Evolutionary conservation across 2,888 invertebrate genomes (phyloP), one percentile per base, ranked within the genome.

Genomic region (Frankliniella intonsa): DNA sequence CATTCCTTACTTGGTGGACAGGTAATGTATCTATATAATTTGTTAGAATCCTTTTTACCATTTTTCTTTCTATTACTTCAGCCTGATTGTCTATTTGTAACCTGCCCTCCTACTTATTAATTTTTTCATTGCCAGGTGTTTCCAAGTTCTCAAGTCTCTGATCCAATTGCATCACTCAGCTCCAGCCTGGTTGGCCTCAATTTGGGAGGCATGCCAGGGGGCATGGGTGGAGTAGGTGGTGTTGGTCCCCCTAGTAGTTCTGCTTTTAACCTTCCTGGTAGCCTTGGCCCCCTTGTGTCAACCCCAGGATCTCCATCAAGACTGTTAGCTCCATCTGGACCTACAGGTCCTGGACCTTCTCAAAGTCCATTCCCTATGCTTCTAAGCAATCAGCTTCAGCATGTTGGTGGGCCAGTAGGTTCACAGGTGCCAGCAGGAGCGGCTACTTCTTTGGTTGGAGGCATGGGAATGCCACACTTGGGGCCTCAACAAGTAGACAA

Each of bases 231-330:
- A n/a, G 62, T 62, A n/a, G 62, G 62, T n/a, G 62, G 62, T 17
- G 85, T 86, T 27, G 85, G 84, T 81, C 93, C 93, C 11, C 93
- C 93, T 1, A 91, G 91, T 17, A 94, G 92, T 87, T 92, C 93
- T 0, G 90, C 93, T 0, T 95, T 95, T 86, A 93, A 92, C 84
- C 89, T 94, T 85, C 93, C 93, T 22, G 92, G 92, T 25, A 84
- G 84, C 10, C 87, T 94, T 27, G 93, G 94, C 19, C 94, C 93
- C 80, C 87, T 95, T 81, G 93, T 94, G n/a, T 91, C 94, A 7
- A 92, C 94, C 10, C 94, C 95, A 27, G 95, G 94, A 0, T 96
- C 96, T 17, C 96, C 96, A 0, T 95, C 95, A 0, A 90, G 96
- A 80, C 89, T 96, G 76, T 92, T 96, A 89, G 92, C 92, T 80